A percentile compares a stretch with the other conserved stretches of the same genome.
Conservation (phyloP, 2,797 vertebrate species). For the Meriones psammophilus region DNA sequence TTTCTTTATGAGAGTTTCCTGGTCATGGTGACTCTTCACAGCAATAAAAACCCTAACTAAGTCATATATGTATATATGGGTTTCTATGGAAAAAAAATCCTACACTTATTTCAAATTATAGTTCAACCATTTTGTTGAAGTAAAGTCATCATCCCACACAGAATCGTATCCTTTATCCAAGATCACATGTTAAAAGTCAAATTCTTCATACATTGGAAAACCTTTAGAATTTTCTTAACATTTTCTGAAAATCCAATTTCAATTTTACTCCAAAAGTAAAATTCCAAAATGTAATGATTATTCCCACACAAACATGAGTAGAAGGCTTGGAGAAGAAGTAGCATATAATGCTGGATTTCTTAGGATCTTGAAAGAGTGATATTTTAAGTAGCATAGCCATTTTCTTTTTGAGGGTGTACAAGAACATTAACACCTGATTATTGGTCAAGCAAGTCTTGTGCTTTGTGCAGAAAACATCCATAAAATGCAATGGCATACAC, state of each 20-base stretch:
- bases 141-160: constrained; percentile 20
- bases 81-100: background rate
- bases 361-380: background rate
- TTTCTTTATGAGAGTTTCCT: background rate
- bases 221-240: constrained; percentile 43
- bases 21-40: background rate
- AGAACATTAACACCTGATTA: background rate
- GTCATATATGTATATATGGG: background rate
- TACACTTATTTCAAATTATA: constrained; percentile 13
- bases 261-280: constrained; percentile 36
- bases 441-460: background rate
- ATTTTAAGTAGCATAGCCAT: background rate
- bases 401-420: background rate
- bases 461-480: background rate
- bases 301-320: background rate
- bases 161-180: constrained; percentile 52
- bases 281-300: constrained; percentile 16
- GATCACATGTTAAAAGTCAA: constrained; percentile 29
- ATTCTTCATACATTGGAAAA: constrained; percentile 45
- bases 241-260: constrained; percentile 4
- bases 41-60: background rate
- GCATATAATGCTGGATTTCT: background rate
- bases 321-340: background rate
- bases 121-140: background rate
- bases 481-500: background rate